phyloP scores from a whole-genome alignment of 2,888 invertebrate species.

The Urechis unicinctus region DNA sequence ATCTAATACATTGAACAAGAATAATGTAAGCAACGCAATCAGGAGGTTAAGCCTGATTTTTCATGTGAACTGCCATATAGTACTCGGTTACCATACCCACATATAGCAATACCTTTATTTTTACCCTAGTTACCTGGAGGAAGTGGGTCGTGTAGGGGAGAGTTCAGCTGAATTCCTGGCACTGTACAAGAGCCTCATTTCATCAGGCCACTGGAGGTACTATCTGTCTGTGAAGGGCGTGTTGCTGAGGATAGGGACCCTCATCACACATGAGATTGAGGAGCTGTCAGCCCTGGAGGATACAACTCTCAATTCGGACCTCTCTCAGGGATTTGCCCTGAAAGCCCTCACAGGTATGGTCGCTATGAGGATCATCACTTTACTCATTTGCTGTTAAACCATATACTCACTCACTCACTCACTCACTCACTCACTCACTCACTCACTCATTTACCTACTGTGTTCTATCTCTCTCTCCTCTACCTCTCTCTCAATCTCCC shows the following conservation, averaged over 20 bases:
- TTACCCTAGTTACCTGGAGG: slow-evolving; percentile 58
- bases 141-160: slow-evolving; percentile 81
- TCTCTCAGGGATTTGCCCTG: slow-evolving; percentile 87
- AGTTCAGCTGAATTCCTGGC: slow-evolving; percentile 84
- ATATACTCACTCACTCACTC: too few relatives aligned
- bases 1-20: too few relatives aligned
- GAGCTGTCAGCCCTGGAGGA: slow-evolving; percentile 78
- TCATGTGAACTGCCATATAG: too few relatives aligned
- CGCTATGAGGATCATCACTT: too few relatives aligned
- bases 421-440: too few relatives aligned
- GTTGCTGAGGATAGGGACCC: slow-evolving; percentile 72
- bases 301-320: slow-evolving; percentile 84
- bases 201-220: slow-evolving; percentile 85
- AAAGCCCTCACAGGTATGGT: slow-evolving; percentile 70
- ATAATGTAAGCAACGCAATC: too few relatives aligned
- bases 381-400: too few relatives aligned
- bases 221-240: slow-evolving; percentile 81
- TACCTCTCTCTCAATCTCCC: too few relatives aligned
- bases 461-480: too few relatives aligned
- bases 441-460: too few relatives aligned
- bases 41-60: too few relatives aligned
- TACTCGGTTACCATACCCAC: too few relatives aligned
- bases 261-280: slow-evolving; percentile 63
- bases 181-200: slow-evolving; percentile 77
- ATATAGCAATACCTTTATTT: background rate